Conservation (phyloP, 2,888 invertebrate genomes). For the Cephus nigrinus region DNA sequence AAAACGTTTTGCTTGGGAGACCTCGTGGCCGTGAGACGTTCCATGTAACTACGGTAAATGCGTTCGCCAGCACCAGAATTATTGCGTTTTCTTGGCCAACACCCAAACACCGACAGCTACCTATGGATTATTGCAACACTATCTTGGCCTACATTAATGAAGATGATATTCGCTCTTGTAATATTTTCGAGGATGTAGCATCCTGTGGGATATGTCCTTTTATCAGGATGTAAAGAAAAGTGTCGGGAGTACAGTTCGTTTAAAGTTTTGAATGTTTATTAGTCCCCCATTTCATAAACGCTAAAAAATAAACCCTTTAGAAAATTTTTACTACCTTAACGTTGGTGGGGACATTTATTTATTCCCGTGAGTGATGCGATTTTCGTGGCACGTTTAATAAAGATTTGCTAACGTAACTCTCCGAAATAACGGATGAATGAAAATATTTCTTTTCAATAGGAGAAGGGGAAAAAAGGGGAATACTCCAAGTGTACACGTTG, state of each 20-base stretch:
- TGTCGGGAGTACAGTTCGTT: neutral
- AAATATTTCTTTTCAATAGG: neutral
- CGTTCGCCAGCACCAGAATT: slow-evolving; percentile 47
- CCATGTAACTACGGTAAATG: slow-evolving; percentile 38
- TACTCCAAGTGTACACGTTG: neutral
- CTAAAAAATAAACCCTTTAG: neutral
- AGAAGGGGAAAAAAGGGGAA: neutral
- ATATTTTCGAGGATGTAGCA: neutral
- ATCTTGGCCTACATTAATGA: slow-evolving; percentile 36
- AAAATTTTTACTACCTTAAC: neutral
- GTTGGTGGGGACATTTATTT: neutral
- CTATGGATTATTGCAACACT: slow-evolving; percentile 47
- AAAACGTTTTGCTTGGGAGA: slow-evolving; percentile 12
- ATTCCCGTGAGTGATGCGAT: neutral
- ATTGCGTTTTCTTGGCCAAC: slow-evolving; percentile 50
- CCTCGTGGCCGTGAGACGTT: slow-evolving; percentile 42
- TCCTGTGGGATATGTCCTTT: neutral
- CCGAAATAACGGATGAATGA: neutral
- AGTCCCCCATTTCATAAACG: neutral
- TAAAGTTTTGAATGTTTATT: neutral
- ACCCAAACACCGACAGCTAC: slow-evolving; percentile 39
- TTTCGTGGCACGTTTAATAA: neutral
- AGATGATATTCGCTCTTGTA: neutral
- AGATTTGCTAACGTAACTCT: neutral
- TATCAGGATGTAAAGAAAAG: neutral